A percentile compares a stretch with the other conserved stretches of the same genome.
Conservation (phyloP, 1,140 invertebrate species). For the Parapsyche elsis region DNA sequence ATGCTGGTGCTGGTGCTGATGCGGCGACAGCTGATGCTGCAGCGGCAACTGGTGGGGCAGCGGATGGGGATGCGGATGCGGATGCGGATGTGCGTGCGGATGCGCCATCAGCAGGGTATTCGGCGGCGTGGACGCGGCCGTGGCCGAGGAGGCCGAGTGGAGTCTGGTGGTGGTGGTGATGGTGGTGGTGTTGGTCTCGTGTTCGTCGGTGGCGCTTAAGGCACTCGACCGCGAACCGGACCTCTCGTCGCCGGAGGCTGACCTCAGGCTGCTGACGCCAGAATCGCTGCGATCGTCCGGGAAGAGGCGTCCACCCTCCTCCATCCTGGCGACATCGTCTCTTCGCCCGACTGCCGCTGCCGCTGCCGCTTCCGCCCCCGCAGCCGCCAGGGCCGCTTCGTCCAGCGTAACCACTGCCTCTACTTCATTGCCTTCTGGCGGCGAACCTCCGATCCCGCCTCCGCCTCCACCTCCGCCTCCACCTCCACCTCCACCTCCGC, state of each 20-base stretch:
- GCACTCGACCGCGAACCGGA: conserved; percentile 74
- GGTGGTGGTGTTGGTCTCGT: conserved; percentile 50
- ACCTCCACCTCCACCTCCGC: conserved; percentile 9
- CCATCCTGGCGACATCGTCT: conserved; percentile 64
- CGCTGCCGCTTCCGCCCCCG: neutral
- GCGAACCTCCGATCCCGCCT: neutral
- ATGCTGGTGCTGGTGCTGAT: conserved; percentile 62
- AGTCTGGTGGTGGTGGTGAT: conserved; percentile 57
- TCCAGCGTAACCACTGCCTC: neutral
- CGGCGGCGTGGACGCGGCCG: conserved; percentile 53
- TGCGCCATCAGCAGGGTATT: conserved; percentile 54
- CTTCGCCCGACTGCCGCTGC: conserved; percentile 47
- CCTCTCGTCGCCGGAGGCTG: conserved; percentile 77
- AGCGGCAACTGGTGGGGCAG: conserved; percentile 61
- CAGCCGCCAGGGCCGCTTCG: neutral
- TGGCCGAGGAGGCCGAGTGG: conserved; percentile 64
- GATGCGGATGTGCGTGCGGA: conserved; percentile 64
- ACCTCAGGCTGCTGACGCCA: conserved; percentile 73
- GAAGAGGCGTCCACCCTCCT: conserved; percentile 59
- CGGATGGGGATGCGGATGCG: conserved; percentile 59
- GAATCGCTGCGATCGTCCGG: conserved; percentile 71
- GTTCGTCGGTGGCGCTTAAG: conserved; percentile 70
- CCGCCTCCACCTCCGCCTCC: neutral
- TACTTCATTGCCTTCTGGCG: conserved; percentile 3
- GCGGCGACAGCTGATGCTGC: conserved; percentile 59